Evolutionary conservation across 1,140 invertebrate genomes (phyloP), one percentile per base, ranked within the genome.

Genomic region (Drosophila ogumai): DNA sequence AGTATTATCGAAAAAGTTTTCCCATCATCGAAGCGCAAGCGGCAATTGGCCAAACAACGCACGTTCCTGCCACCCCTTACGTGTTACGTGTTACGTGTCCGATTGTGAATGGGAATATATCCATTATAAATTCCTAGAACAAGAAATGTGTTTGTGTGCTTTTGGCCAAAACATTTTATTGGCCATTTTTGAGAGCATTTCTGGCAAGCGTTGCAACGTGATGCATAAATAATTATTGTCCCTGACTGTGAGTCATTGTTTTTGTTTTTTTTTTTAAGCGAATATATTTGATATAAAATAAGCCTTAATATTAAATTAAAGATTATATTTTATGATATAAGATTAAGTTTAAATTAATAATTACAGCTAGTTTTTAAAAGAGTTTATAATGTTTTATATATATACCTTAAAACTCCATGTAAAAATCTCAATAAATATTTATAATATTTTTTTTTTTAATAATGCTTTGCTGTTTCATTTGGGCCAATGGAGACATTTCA

Each of bases 1-100:
- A 88, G 85, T 88, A 88, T 88, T 88, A 88, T 88, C 85, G 85
- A 90, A 90, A 88, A 88, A 88, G 85, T 88, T 88, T 88, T 88
- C 77, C 81, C 85, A 88, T 88, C 85, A 88, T 75, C 85, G 78
- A 79, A 81, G 56, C 73, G 58, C 36, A 79, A 67, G 65, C 41
- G 73, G 81, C 82, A 81, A 90, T 88, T 88, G 80, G 84, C 80
- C 57, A 88, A 79, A 76, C 72, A 77, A 64, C 64, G 71, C 82
- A 87, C 82, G 84, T 87, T 60, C 60, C 50, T 22, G 60, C 66
- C 43, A 71, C 54, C 36, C 55, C 32, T 55, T 19, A n/a, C 13
- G 25, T 12, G 50, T 19, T 86, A 81, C 82, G 82, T 86, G 57
- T 43, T 87, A 88, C 82, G 84, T 87, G 84, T 72, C 38, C 64